Conservation (phyloP, 2,888 invertebrate species). For the Alsophila aescularia region DNA sequence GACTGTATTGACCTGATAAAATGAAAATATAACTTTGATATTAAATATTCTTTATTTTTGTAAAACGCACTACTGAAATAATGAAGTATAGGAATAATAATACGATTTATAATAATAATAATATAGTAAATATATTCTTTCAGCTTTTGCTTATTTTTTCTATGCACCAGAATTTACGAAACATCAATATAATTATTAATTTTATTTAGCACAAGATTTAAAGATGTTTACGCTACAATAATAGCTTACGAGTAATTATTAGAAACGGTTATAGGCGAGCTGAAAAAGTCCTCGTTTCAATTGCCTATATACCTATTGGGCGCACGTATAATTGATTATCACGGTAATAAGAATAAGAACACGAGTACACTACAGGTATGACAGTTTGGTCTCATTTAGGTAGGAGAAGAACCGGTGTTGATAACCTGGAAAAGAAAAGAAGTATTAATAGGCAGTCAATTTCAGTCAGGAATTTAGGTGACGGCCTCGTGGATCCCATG, state of each 20-base stretch:
- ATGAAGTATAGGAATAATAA: conserved; percentile 39
- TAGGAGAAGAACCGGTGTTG: conserved; percentile 33
- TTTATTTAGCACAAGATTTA: conserved; percentile 36
- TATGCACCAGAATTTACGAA: conserved; percentile 59
- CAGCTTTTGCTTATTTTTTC: conserved; percentile 54
- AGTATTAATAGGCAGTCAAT: neutral
- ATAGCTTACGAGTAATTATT: conserved; percentile 29
- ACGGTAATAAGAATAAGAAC: no score
- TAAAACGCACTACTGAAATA: conserved; percentile 43
- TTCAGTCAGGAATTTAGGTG: no score
- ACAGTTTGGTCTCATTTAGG: conserved; percentile 42
- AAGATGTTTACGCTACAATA: conserved; percentile 34
- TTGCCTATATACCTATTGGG: no score
- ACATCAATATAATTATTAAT: conserved; percentile 36
- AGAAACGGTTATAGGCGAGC: conserved; percentile 7
- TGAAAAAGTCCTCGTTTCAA: neutral
- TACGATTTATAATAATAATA: conserved; percentile 45
- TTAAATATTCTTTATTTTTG: conserved; percentile 53
- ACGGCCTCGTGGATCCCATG: no score
- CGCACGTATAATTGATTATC: no score
- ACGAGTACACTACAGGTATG: conserved; percentile 18
- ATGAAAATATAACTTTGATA: conserved; percentile 48
- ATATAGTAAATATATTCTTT: conserved; percentile 50
- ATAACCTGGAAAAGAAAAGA: conserved; percentile 41
- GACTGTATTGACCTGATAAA: conserved; percentile 39